Evolutionary conservation across 2,113 vertebrate species (phyloP).

Genomic region (Lasiurus borealis): DNA sequence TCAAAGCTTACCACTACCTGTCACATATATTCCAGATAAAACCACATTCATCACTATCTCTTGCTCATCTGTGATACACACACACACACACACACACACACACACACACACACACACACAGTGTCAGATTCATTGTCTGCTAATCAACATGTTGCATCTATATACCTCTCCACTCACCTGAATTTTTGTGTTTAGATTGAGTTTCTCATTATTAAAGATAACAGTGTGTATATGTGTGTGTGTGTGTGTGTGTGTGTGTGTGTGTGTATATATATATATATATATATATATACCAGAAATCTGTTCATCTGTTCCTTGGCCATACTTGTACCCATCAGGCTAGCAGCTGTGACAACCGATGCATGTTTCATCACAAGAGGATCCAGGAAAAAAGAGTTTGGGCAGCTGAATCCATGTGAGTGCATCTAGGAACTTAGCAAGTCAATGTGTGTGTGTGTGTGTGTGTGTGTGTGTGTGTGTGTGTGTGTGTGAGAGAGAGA

Average conservation of each 20-base stretch:
- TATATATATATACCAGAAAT: not conserved
- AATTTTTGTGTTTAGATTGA: constrained; percentile 39
- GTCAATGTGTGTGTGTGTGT: not conserved
- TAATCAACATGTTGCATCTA: not conserved
- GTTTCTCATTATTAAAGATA: not conserved
- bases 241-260: too few species aligned
- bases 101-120: not conserved
- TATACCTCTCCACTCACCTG: not conserved
- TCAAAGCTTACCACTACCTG: not conserved
- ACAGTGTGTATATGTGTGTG: not conserved
- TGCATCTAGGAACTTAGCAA: not conserved
- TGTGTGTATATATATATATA: not conserved
- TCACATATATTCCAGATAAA: not conserved
- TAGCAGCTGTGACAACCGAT: not conserved
- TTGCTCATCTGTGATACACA: not conserved
- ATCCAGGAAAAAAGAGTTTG: not conserved
- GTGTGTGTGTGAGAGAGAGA: too few species aligned
- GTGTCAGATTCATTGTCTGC: not conserved
- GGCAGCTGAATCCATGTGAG: not conserved
- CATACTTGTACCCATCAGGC: not conserved
- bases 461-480: not conserved
- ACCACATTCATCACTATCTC: not conserved
- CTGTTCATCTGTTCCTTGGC: not conserved
- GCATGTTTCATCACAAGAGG: not conserved
- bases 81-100: not conserved